These are phyloP conservation scores for Urosaurus nigricauda DNA, from an alignment of 2,797 vertebrate genomes.

Conservation along the genomic window DNA sequence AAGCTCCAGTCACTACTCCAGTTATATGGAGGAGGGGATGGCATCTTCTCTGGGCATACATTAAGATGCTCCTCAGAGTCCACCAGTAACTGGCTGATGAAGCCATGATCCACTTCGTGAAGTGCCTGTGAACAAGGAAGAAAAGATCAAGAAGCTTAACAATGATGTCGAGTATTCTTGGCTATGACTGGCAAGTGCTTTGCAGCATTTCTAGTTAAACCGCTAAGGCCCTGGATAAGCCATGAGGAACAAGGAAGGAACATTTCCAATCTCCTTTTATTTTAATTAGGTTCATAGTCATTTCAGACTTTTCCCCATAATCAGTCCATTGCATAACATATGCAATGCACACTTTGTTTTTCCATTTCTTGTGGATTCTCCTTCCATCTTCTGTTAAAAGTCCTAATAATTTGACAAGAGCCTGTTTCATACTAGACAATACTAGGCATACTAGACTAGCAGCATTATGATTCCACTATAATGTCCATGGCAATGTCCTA, in stretches of 20 bases:
- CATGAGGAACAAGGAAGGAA: neutral
- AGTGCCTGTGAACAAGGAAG: slow-evolving; percentile 70
- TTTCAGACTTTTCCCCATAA: neutral
- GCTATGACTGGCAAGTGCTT: slow-evolving; percentile 41
- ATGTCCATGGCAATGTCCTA: no score
- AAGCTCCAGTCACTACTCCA: slow-evolving; percentile 81
- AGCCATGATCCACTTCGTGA: slow-evolving; percentile 73
- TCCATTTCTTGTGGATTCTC: neutral
- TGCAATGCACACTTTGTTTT: neutral
- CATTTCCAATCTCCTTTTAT: neutral
- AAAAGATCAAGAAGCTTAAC: slow-evolving; percentile 29
- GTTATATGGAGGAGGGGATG: slow-evolving; percentile 70
- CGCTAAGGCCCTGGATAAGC: slow-evolving; percentile 15
- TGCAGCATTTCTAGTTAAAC: slow-evolving; percentile 24
- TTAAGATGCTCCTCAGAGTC: slow-evolving; percentile 70
- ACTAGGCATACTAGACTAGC: no score
- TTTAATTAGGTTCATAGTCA: neutral
- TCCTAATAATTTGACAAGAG: neutral
- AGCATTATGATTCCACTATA: no score
- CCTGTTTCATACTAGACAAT: no score
- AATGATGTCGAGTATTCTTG: slow-evolving; percentile 16
- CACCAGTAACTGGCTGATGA: slow-evolving; percentile 67
- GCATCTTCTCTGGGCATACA: slow-evolving; percentile 73
- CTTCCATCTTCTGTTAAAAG: neutral
- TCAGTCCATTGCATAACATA: neutral